These are phyloP conservation scores for Ursus arctos DNA, from an alignment of 2,113 vertebrate species.

Conservation along the genomic window DNA sequence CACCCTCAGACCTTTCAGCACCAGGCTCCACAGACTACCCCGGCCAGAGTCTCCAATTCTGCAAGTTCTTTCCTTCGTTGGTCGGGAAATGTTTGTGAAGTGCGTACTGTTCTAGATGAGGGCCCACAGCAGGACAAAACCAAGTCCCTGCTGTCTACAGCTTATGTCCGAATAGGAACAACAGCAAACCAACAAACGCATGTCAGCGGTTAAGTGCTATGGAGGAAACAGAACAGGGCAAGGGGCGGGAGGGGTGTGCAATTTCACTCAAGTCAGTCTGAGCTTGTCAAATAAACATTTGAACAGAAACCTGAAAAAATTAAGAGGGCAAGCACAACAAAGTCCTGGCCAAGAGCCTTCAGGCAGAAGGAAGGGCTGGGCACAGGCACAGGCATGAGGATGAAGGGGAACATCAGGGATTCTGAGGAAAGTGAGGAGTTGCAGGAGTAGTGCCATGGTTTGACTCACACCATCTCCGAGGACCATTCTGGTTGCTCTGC, in stretches of 20 bases:
- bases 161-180: accelerated
- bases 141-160: background rate
- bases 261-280: background rate
- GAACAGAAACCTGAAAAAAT: background rate
- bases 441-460: background rate
- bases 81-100: background rate
- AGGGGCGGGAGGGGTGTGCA: accelerated
- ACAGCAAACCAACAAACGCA: accelerated
- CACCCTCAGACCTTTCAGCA: accelerated
- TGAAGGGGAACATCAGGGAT: background rate
- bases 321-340: background rate
- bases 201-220: accelerated
- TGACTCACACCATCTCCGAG: background rate
- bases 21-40: accelerated
- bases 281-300: background rate
- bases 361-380: background rate
- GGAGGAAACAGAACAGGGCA: background rate
- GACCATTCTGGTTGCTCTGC: background rate
- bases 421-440: background rate
- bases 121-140: background rate
- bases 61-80: background rate
- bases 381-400: background rate
- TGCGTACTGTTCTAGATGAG: background rate
- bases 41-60: background rate
- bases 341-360: background rate